A percentile compares a stretch with the other conserved stretches of the same genome.
Conservation (phyloP, 2,888 invertebrate genomes). For the Bombylius discolor region DNA sequence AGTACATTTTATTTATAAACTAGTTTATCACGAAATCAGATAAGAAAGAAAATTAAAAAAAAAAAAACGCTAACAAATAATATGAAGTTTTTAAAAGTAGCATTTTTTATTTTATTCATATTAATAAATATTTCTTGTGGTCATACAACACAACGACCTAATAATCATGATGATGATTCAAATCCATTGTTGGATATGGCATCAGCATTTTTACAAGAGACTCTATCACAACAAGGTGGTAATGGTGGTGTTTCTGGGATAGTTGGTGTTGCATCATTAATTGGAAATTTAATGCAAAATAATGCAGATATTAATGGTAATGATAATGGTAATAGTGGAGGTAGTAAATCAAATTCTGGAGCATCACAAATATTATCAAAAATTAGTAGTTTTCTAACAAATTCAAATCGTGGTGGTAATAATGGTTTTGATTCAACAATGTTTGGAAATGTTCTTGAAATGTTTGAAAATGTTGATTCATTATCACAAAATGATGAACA, state of each 20-base stretch:
- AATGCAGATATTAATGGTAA: constrained; percentile 42
- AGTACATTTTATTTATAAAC: neutral
- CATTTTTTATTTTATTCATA: constrained; percentile 24
- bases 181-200: constrained; percentile 57
- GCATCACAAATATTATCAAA: constrained; percentile 35
- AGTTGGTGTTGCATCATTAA: constrained; percentile 48
- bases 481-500: constrained; percentile 17
- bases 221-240: constrained; percentile 33
- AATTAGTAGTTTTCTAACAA: constrained; percentile 30
- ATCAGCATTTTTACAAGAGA: constrained; percentile 52
- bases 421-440: constrained; percentile 45
- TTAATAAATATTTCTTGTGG: constrained; percentile 26
- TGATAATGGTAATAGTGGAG: constrained; percentile 31
- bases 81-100: constrained; percentile 2
- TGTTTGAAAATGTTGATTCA: constrained; percentile 33
- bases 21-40: neutral
- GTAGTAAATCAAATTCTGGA: constrained; percentile 22
- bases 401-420: constrained; percentile 30
- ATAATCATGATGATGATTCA: constrained; percentile 35
- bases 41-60: neutral
- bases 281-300: constrained; percentile 56
- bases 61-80: neutral
- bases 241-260: constrained; percentile 30
- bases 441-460: constrained; percentile 45
- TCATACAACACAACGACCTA: constrained; percentile 24